A percentile compares a stretch with the other conserved stretches of the same genome.
These are phyloP conservation scores for Orchestia grillus DNA, from an alignment of 1,140 invertebrate genomes.

Conservation along the genomic window DNA sequence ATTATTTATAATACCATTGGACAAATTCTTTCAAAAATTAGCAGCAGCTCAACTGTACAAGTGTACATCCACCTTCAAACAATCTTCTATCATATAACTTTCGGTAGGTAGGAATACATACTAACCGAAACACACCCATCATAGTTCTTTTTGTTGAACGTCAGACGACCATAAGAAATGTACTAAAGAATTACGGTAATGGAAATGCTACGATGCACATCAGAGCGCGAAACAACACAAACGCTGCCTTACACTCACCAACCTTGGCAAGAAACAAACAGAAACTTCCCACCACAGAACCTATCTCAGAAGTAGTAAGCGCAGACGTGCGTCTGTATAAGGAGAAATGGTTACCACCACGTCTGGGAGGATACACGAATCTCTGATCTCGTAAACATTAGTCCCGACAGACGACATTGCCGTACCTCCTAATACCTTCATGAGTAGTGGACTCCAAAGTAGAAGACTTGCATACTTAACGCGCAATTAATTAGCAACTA, in stretches of 20 bases:
- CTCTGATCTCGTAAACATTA: not conserved
- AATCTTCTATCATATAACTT: not conserved
- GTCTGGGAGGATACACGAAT: not conserved
- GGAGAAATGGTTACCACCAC: not conserved
- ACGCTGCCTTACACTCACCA: not conserved
- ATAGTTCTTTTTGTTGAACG: not conserved
- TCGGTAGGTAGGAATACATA: not conserved
- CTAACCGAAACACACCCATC: not conserved
- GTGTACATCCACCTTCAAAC: conserved; percentile 40
- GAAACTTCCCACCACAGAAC: not conserved
- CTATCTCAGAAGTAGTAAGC: not conserved
- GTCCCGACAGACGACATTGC: too few species aligned
- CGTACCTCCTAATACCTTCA: not conserved
- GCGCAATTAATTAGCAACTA: not conserved
- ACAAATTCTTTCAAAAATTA: conserved; percentile 51
- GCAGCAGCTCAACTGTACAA: conserved; percentile 51
- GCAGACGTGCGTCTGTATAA: not conserved
- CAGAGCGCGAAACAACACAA: not conserved
- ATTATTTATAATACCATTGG: conserved; percentile 54
- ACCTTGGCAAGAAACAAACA: not conserved
- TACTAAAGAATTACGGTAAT: conserved; percentile 22
- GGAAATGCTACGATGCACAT: conserved; percentile 7
- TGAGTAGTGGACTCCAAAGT: not conserved
- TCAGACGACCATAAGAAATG: conserved; percentile 17
- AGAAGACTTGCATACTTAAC: not conserved